These are phyloP conservation scores for Drosophila paracracens DNA, from an alignment of 2,888 invertebrate genomes.

Conservation along the genomic window DNA sequence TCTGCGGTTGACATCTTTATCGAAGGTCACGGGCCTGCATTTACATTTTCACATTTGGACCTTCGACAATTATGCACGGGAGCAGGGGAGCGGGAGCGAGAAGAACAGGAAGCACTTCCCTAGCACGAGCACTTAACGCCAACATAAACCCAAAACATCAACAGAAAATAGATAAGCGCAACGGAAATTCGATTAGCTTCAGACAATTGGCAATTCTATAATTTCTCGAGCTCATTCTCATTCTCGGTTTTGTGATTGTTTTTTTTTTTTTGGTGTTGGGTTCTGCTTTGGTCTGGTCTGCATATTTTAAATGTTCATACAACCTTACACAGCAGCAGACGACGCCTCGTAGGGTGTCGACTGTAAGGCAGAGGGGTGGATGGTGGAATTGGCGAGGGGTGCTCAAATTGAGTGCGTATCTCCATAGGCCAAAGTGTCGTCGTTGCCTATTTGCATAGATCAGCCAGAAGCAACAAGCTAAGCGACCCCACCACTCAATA, in stretches of 20 bases:
- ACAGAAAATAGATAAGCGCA: conserved; percentile 29
- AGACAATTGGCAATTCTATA: conserved; percentile 55
- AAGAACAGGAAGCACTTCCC: conserved; percentile 55
- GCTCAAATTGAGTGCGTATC: conserved; percentile 31
- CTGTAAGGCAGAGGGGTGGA: too few species aligned
- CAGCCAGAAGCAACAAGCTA: conserved; percentile 43
- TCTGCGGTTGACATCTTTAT: conserved; percentile 66
- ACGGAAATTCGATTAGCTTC: conserved; percentile 59
- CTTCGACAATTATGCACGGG: conserved; percentile 45
- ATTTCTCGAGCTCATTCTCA: conserved; percentile 18
- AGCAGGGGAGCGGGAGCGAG: neutral
- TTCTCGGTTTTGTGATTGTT: conserved; percentile 13
- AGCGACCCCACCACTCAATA: neutral
- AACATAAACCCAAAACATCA: conserved; percentile 34
- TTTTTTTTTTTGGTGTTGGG: neutral
- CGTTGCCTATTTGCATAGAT: conserved; percentile 57
- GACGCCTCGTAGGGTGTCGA: neutral
- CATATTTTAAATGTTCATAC: conserved; percentile 45
- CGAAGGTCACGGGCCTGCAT: conserved; percentile 60
- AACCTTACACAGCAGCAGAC: conserved; percentile 25
- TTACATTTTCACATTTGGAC: conserved; percentile 35
- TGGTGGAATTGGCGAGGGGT: neutral
- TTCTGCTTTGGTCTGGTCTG: conserved; percentile 4
- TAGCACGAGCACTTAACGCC: conserved; percentile 41
- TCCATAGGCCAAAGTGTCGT: conserved; percentile 64